Base-by-base conservation (phyloP, 2,888 invertebrate species). In the Acrobasis repandana region DNA sequence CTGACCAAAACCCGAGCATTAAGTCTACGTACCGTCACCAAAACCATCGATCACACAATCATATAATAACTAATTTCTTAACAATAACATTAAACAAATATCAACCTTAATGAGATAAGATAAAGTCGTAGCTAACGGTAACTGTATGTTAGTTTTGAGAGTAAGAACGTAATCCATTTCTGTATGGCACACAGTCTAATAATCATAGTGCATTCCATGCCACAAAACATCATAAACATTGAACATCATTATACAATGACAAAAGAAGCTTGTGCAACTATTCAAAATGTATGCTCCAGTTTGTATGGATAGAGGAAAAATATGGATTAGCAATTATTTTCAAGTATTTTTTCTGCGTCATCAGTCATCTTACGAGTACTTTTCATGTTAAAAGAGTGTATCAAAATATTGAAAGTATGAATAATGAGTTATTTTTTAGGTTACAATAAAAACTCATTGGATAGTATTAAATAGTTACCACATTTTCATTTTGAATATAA, bases 201-300 rank as follows among this genome's bases (percentile, higher is more conserved):
- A 87, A 88, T 88, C 84, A 83, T 72, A 74, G 79, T 73, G 79
- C 87, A 87, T 89, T 88, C 87, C 87, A 72, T 78, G 77, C 80
- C 74, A 88, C 86, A 89, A 88, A 90, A 88, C 88, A 88, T 86
- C 84, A 79, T 76, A 80, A 82, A 77, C 82, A 77, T 74, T 79
- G 83, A 82, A 75, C 85, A 85, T 89, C 89, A 87, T 90, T 90
- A 89, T 86, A 88, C 86, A 86, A 88, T 87, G 88, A 90, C 91
- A 90, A 89, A 90, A 90, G 88, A 87, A 87, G 81, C 86, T 91
- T 89, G 88, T 80, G 88, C 86, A 90, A 90, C 89, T 84, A 77
- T 79, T 87, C 86, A 82, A 87, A 88, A 86, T 80, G 77, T 85
- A 80, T 76, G 76, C 76, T 77, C 77, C 74, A 71, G 50, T 68